Evolutionary conservation across 2,888 invertebrate genomes (phyloP).

Genomic region (Baccha elongata): DNA sequence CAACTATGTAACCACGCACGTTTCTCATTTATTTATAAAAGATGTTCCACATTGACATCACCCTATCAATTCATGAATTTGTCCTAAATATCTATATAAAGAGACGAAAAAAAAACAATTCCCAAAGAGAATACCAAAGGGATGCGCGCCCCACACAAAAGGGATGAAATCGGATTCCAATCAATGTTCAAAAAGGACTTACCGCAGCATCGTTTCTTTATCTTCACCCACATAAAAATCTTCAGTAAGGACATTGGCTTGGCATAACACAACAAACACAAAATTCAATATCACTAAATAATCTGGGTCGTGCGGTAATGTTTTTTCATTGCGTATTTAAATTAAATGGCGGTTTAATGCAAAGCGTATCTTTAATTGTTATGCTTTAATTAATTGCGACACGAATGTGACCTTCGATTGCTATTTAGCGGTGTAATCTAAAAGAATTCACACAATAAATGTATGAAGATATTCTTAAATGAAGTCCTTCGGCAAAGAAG

Average conservation of each 20-base stretch:
- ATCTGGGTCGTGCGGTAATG: slow-evolving; percentile 43
- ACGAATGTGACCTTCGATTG: slow-evolving; percentile 75
- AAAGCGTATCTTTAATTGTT: slow-evolving; percentile 61
- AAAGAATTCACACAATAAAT: slow-evolving; percentile 50
- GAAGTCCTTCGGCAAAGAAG: slow-evolving; percentile 16
- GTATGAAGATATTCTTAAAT: slow-evolving; percentile 10
- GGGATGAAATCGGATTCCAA: slow-evolving; percentile 65
- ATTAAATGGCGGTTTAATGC: slow-evolving; percentile 48
- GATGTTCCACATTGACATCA: slow-evolving; percentile 37
- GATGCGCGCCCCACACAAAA: slow-evolving; percentile 58
- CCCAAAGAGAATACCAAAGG: slow-evolving; percentile 24
- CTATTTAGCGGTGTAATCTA: slow-evolving; percentile 55
- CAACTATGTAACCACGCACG: slow-evolving; percentile 41
- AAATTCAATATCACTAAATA: slow-evolving; percentile 12
- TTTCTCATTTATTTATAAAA: slow-evolving; percentile 58
- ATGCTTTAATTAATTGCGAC: slow-evolving; percentile 75
- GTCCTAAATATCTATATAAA: slow-evolving; percentile 3
- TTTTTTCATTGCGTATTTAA: not conserved
- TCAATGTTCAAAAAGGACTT: slow-evolving; percentile 43
- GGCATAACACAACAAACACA: not conserved
- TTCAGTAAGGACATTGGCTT: slow-evolving; percentile 35
- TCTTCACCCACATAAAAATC: slow-evolving; percentile 63
- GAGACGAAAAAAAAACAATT: not conserved
- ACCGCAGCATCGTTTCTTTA: slow-evolving; percentile 26
- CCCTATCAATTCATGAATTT: slow-evolving; percentile 30